phyloP scores from a whole-genome alignment of 2,113 vertebrate species.

The Chaetodon auriga region DNA sequence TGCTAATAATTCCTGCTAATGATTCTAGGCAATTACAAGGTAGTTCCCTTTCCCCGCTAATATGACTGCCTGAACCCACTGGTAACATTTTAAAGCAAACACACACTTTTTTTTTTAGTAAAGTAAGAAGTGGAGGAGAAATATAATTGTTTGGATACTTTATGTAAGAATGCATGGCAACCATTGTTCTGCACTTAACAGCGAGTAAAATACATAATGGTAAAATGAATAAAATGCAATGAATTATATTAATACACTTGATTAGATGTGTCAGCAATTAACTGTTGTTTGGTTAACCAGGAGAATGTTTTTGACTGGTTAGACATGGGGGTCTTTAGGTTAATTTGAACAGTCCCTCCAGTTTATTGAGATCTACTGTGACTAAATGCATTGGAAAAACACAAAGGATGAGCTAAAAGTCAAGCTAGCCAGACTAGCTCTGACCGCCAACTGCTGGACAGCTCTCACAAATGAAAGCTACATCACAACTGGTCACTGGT shows the following conservation, averaged over 20 bases:
- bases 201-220: not conserved
- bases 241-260: not conserved
- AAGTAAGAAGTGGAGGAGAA: not conserved
- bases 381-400: too few relatives aligned
- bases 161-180: too few relatives aligned
- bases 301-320: too few relatives aligned
- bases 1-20: not conserved
- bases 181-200: not conserved
- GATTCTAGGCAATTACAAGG: not conserved
- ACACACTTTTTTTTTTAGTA: not conserved
- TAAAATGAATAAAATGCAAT: not conserved
- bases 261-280: not conserved
- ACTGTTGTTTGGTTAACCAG: too few relatives aligned
- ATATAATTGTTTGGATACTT: not conserved
- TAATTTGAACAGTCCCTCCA: too few relatives aligned
- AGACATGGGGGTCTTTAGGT: too few relatives aligned
- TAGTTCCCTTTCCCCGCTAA: not conserved
- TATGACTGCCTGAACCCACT: not conserved
- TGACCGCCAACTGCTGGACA: too few relatives aligned
- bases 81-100: not conserved
- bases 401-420: too few relatives aligned
- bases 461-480: too few relatives aligned
- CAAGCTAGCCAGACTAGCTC: too few relatives aligned
- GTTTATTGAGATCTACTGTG: too few relatives aligned
- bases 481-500: too few relatives aligned